Evolutionary conservation across 1,140 invertebrate species (phyloP).

Genomic region (Drosophila busckii): DNA sequence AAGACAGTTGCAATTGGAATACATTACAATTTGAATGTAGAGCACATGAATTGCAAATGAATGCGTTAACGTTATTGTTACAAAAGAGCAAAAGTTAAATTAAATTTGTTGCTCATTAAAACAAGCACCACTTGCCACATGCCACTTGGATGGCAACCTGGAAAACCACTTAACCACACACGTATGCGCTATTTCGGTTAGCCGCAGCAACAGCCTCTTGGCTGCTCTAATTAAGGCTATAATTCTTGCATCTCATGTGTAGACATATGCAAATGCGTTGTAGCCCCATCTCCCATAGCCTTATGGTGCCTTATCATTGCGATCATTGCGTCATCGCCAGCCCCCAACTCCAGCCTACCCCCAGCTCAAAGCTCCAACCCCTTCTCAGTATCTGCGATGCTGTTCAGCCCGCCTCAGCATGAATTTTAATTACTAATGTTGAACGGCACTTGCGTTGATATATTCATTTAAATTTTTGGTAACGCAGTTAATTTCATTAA

Average conservation of each 20-base stretch:
- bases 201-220: constrained; percentile 38
- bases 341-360: background rate
- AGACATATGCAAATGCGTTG: constrained; percentile 54
- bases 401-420: too few species aligned
- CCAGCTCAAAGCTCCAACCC: constrained; percentile 5
- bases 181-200: constrained; percentile 42
- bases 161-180: constrained; percentile 69
- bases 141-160: constrained; percentile 42
- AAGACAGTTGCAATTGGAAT: constrained; percentile 64
- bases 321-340: constrained; percentile 23
- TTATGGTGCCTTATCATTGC: constrained; percentile 38
- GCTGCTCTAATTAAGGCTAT: constrained; percentile 62
- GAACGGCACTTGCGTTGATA: constrained; percentile 49
- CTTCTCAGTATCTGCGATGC: background rate
- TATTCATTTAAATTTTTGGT: constrained; percentile 56
- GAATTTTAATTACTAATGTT: constrained; percentile 75
- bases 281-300: constrained; percentile 25
- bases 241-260: constrained; percentile 47
- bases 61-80: constrained; percentile 52
- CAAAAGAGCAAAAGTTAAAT: constrained; percentile 56
- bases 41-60: constrained; percentile 73
- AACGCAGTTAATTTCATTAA: constrained; percentile 70
- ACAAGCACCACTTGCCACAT: constrained; percentile 40
- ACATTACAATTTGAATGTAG: constrained; percentile 18
- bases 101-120: constrained; percentile 73